phyloP scores from a whole-genome alignment of 2,888 invertebrate genomes.

The Coecobrya sp. region DNA sequence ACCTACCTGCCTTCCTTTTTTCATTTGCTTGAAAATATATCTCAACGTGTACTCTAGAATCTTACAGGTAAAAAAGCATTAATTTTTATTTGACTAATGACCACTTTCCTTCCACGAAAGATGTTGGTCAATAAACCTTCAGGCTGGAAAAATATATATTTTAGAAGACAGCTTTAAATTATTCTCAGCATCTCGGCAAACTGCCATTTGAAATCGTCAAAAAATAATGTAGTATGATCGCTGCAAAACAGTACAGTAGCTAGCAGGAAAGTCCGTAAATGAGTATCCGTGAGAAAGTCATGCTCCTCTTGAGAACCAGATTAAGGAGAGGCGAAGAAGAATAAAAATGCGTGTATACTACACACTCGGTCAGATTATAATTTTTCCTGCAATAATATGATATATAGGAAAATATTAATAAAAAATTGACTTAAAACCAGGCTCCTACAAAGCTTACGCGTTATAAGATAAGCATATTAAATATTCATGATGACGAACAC shows the following conservation, averaged over 20 bases:
- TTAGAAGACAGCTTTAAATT: neutral
- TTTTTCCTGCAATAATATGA: neutral
- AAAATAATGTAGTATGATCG: too few relatives aligned
- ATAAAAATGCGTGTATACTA: neutral
- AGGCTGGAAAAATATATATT: slow-evolving; percentile 52
- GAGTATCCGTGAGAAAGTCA: slow-evolving; percentile 71
- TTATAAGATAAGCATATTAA: slow-evolving; percentile 14
- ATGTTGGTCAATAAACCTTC: slow-evolving; percentile 55
- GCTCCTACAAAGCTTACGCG: neutral
- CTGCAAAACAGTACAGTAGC: too few relatives aligned
- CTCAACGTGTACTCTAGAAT: neutral
- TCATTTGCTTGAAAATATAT: too few relatives aligned
- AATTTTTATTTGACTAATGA: slow-evolving; percentile 28
- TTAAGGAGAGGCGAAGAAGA: neutral
- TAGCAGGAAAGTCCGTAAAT: slow-evolving; percentile 21
- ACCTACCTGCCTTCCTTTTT: neutral
- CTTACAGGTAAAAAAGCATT: neutral
- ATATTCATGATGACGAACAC: neutral
- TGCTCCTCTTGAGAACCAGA: slow-evolving; percentile 61
- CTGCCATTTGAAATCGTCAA: neutral
- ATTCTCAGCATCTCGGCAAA: neutral
- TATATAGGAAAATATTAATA: neutral
- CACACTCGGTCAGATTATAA: neutral
- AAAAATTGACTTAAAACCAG: neutral
- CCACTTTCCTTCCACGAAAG: slow-evolving; percentile 9